Evolutionary conservation across 2,888 invertebrate genomes (phyloP), one percentile per base, ranked within the genome.

Genomic region (Cremastobaeus sp.): DNA sequence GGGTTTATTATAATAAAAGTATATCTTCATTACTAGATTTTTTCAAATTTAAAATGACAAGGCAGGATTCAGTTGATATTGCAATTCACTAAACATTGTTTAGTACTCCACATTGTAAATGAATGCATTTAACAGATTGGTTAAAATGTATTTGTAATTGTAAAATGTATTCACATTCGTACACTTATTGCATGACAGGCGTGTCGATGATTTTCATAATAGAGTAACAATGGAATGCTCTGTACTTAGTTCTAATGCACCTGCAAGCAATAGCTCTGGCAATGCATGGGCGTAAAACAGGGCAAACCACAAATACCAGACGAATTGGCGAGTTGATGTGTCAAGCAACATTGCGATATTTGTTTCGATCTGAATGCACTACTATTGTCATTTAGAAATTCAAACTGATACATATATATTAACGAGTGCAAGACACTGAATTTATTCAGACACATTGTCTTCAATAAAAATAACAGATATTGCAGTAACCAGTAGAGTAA

Each of bases 211-310:
- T 82, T 81, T 80, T 78, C 75, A 76, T 80, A 82, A 84, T 83
- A 79, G 78, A 74, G 52, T 74, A 75, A 81, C 79, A 66, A 71
- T 74, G 35, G 47, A 62, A 71, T 60, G 55, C 39, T 21, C 52
- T 78, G 79, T 81, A 81, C 82, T 83, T 82, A 78, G 78, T 77
- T 77, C 77, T 81, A 81, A 84, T 82, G 69, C 39, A 54, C 47
- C 52, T 20, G 30, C 12, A 37, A 17, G 37, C 37, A 43, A 35
- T 35, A 79, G 73, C 48, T 41, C 21, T 37, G 37, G 39, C 45
- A 45, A 73, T 41, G 48, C 12, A 21, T 32, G 32, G 34, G 43
- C 55, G 43, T 74, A 45, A 75, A 71, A 71, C 66, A 71, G 57
- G 64, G 43, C 48, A 52, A 14, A 57, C 73, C 66, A 18, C 69